Percentiles rank a stretch among this genome's conserved stretches.
Conservation (phyloP, 2,113 vertebrate genomes). For the Datnioides undecimradiatus region DNA sequence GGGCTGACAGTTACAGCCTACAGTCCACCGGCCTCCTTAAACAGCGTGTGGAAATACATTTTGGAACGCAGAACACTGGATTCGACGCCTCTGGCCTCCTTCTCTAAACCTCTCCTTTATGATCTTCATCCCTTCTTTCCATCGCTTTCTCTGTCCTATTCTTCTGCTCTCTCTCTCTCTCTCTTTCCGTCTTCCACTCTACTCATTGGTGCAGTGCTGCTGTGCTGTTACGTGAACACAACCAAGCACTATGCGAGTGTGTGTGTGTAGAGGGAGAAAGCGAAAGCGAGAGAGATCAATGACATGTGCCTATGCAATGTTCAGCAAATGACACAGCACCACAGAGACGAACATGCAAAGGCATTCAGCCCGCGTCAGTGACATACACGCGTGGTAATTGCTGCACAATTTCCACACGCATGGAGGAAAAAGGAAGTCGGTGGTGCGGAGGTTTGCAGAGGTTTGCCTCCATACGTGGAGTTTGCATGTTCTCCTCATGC, state of each 20-base stretch:
- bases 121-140: slow-evolving; percentile 60
- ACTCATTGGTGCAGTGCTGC: slow-evolving; percentile 69
- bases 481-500: no score
- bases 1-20: no score
- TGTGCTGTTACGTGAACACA: slow-evolving; percentile 68
- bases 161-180: slow-evolving; percentile 9
- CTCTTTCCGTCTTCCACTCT: slow-evolving; percentile 60
- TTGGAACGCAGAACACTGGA: slow-evolving; percentile 35
- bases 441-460: no score
- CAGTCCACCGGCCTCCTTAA: not conserved
- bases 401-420: slow-evolving; percentile 22
- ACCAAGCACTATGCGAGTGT: slow-evolving; percentile 28
- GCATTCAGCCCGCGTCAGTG: slow-evolving; percentile 1
- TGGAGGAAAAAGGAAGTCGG: no score
- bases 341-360: slow-evolving; percentile 22
- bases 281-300: not conserved
- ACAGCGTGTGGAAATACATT: slow-evolving; percentile 1
- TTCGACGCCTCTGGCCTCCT: slow-evolving; percentile 56
- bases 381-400: slow-evolving; percentile 15
- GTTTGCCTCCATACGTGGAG: no score
- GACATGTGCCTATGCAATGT: slow-evolving; percentile 22
- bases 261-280: not conserved
- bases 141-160: slow-evolving; percentile 16
- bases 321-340: slow-evolving; percentile 44
- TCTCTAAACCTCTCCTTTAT: slow-evolving; percentile 43